These are phyloP conservation scores for Neosalanx taihuensis DNA, from an alignment of 2,797 vertebrate species.

Conservation along the genomic window DNA sequence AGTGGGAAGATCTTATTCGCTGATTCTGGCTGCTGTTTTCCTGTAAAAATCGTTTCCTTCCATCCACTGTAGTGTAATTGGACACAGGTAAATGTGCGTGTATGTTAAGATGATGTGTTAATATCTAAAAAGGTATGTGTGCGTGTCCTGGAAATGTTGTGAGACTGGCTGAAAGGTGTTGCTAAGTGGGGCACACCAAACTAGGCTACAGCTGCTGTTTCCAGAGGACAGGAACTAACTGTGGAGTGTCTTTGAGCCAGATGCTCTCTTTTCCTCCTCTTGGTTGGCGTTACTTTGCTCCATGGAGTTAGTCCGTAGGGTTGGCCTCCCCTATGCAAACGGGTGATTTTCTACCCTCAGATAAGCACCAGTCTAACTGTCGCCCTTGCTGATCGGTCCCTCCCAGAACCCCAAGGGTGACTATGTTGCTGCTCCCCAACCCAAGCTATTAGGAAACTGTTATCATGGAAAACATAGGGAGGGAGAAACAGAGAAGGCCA, in stretches of 20 bases:
- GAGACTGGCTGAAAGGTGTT: constrained; percentile 24
- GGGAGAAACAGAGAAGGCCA: constrained; percentile 21
- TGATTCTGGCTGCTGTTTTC: constrained; percentile 17
- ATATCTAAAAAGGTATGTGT: constrained; percentile 17
- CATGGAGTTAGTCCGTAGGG: constrained; percentile 27
- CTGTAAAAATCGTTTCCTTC: constrained; percentile 31
- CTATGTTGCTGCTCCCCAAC: constrained; percentile 16
- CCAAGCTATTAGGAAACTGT: constrained; percentile 41
- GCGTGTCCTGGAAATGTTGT: constrained; percentile 15
- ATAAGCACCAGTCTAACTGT: constrained; percentile 47
- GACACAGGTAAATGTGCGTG: background rate
- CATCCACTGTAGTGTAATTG: too few species aligned
- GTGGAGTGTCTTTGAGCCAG: constrained; percentile 14
- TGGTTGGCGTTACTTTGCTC: constrained; percentile 21
- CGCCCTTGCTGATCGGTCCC: constrained; percentile 20
- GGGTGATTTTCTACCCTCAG: constrained; percentile 44
- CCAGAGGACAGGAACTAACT: constrained; percentile 19
- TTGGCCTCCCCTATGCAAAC: background rate
- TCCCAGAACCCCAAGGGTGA: too few species aligned
- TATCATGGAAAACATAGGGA: constrained; percentile 7
- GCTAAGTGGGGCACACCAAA: constrained; percentile 45
- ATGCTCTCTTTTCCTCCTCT: background rate
- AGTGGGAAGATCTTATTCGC: too few species aligned
- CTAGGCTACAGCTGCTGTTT: constrained; percentile 29
- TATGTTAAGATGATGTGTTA: constrained; percentile 19